Percentiles rank a stretch among this genome's conserved stretches.
These are phyloP conservation scores for Aleiodes testaceus DNA, from an alignment of 2,888 invertebrate genomes.

Conservation along the genomic window DNA sequence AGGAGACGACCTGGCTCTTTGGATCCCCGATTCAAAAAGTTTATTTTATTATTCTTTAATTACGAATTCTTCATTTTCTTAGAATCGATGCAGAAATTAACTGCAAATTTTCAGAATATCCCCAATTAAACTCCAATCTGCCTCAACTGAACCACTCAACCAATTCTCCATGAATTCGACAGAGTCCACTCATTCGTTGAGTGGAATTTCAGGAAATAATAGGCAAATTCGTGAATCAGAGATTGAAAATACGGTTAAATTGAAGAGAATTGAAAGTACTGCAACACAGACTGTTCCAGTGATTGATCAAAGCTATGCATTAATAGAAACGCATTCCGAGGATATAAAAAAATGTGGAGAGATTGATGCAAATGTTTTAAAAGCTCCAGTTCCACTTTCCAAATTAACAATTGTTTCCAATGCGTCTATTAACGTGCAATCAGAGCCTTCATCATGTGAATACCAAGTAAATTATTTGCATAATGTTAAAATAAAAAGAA, in stretches of 20 bases:
- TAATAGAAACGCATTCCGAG: background rate
- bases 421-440: slow-evolving; percentile 27
- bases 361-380: background rate
- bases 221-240: slow-evolving; percentile 38
- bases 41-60: slow-evolving; percentile 31
- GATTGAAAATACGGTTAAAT: slow-evolving; percentile 55
- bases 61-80: slow-evolving; percentile 27
- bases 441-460: slow-evolving; percentile 41
- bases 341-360: slow-evolving; percentile 17
- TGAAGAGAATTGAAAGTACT: slow-evolving; percentile 53
- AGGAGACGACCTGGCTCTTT: slow-evolving; percentile 59
- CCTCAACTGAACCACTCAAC: background rate
- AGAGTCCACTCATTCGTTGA: background rate
- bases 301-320: slow-evolving; percentile 27
- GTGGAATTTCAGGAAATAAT: background rate
- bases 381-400: slow-evolving; percentile 9
- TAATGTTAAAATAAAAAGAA: too few relatives aligned
- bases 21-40: slow-evolving; percentile 68
- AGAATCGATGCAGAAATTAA: slow-evolving; percentile 3
- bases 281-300: slow-evolving; percentile 52
- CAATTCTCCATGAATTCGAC: background rate
- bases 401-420: slow-evolving; percentile 29
- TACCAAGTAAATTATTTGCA: slow-evolving; percentile 41
- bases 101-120: slow-evolving; percentile 33
- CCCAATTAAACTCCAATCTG: background rate